Conservation (phyloP, 1,140 invertebrate genomes). For the Drosophila sechellia region DNA sequence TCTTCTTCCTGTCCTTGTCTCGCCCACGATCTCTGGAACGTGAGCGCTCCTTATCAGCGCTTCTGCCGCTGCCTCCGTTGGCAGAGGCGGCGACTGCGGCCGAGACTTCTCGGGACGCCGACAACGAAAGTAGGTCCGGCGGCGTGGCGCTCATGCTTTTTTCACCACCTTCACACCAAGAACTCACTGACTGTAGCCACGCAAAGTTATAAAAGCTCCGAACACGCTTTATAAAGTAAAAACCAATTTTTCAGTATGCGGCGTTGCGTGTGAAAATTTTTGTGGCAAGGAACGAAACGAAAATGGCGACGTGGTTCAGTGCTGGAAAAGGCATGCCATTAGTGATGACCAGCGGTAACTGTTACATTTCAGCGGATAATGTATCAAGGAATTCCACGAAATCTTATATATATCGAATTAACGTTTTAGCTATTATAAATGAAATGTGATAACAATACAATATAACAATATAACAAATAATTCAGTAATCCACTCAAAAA, state of each 20-base stretch:
- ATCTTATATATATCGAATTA: too few species aligned
- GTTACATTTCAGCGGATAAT: neutral
- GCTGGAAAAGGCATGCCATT: slow-evolving; percentile 1
- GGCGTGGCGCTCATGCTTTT: slow-evolving; percentile 69
- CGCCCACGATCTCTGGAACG: slow-evolving; percentile 77
- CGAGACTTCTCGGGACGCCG: slow-evolving; percentile 45
- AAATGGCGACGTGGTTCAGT: slow-evolving; percentile 42
- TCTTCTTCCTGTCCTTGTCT: slow-evolving; percentile 85
- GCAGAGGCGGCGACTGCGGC: slow-evolving; percentile 19
- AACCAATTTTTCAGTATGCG: slow-evolving; percentile 29
- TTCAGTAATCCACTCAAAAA: too few species aligned
- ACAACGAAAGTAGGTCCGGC: slow-evolving; percentile 43
- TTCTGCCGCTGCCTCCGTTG: slow-evolving; percentile 49
- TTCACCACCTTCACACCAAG: neutral
- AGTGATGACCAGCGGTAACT: neutral
- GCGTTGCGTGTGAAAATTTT: slow-evolving; percentile 43
- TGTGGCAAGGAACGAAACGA: slow-evolving; percentile 21
- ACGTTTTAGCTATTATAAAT: too few species aligned
- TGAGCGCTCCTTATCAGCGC: slow-evolving; percentile 66
- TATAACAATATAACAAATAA: too few species aligned
- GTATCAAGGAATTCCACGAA: too few species aligned
- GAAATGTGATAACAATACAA: too few species aligned
- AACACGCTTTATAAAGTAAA: neutral
- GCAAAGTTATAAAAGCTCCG: neutral
- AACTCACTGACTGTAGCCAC: neutral